Evolutionary conservation across 2,888 invertebrate genomes (phyloP).

Genomic region (Nebria brevicollis): DNA sequence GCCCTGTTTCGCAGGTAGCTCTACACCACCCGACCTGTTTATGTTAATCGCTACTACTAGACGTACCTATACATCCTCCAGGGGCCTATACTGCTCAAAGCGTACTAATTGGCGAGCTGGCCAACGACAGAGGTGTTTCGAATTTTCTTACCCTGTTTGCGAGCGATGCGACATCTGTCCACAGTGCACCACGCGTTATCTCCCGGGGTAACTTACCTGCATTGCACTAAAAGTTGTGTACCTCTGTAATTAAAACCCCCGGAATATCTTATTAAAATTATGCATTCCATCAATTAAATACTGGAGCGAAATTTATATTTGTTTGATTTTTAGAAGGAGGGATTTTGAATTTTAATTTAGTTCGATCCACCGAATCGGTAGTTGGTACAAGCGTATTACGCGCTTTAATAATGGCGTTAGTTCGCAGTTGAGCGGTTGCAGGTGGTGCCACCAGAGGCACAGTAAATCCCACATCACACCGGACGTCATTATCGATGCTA

Average conservation of each 20-base stretch:
- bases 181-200: background rate
- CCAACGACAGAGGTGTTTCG: background rate
- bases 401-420: background rate
- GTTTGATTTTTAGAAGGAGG: too few relatives aligned
- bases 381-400: background rate
- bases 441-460: background rate
- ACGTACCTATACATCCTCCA: background rate
- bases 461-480: background rate
- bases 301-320: too few relatives aligned
- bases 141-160: background rate
- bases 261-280: too few relatives aligned
- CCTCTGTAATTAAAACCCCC: too few relatives aligned
- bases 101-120: background rate
- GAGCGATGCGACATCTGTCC: conserved; percentile 17
- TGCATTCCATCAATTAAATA: too few relatives aligned
- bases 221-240: background rate
- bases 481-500: conserved; percentile 37
- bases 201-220: background rate
- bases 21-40: background rate
- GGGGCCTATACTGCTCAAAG: background rate
- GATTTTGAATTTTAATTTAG: too few relatives aligned
- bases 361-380: too few relatives aligned
- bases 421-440: conserved; percentile 5
- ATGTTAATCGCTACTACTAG: conserved; percentile 3
- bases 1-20: conserved; percentile 19